Base-by-base conservation (phyloP, 2,113 vertebrate species). In the Callipepla squamata region DNA sequence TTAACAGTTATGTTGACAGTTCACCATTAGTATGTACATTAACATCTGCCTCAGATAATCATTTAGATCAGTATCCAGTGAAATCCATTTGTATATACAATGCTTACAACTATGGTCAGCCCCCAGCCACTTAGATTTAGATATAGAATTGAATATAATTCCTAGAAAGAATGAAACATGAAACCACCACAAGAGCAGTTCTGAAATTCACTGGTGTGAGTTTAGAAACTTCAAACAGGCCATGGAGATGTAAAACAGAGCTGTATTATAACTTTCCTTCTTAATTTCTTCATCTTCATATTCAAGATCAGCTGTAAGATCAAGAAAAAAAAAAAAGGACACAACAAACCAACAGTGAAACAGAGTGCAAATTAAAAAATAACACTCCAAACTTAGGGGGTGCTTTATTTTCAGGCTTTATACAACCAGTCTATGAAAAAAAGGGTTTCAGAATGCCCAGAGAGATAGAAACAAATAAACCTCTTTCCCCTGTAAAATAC, bases 401-500 rank as follows among this genome's bases (percentile, higher is more conserved):
- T 53, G 67, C 21, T 73, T 70, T 77, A 38, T 76, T 85, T 87
- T 70, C 50, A 74, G 51, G 11, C 14, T 67, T 94, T 63, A 40
- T 67, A 20, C 7, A 83, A 50, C 7, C n/a, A 70, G 5, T 4
- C 21, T 51, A 59, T 55, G 44, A 81, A 86, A 81, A 48, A 84
- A 80, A 95, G 75, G 44, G 6, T 18, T 10, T 12, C 25, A 80
- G 8, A 51, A 77, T 13, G 3, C 32, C 36, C 30, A 86, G 32
- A 57, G 91, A 36, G 51, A 40, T 3, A 67, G 44, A 75, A 84
- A 87, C 6, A 85, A 19, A 80, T 45, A 66, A 73, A 5, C 38
- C 32, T 74, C 4, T 70, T 93, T 94, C 34, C 44, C n/a, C 89
- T 66, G 81, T 45, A 73, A 84, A 89, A 90, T 36, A 61, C 30